These are phyloP conservation scores for Tetheella fluctuosa DNA, from an alignment of 2,888 invertebrate species.

Conservation along the genomic window DNA sequence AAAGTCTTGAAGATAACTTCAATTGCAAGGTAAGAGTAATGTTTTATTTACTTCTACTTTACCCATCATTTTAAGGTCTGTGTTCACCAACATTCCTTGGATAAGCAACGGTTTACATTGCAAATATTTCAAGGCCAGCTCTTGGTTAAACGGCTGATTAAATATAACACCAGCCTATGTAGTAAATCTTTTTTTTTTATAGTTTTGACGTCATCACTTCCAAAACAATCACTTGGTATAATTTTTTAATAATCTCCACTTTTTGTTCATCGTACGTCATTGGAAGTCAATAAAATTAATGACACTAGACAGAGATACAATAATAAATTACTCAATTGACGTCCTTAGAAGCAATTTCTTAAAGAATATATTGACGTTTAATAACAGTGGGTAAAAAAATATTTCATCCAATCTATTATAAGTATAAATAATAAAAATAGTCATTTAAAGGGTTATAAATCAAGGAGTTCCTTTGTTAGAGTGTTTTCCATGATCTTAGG, in stretches of 20 bases:
- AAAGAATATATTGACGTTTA: neutral
- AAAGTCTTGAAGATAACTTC: too few relatives aligned
- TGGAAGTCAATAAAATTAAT: neutral
- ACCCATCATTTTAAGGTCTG: too few relatives aligned
- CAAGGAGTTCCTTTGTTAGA: neutral
- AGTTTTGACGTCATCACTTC: neutral
- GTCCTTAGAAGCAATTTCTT: neutral
- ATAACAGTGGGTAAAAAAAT: neutral
- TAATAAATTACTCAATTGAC: constrained; percentile 1
- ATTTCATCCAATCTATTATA: neutral
- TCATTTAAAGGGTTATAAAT: neutral
- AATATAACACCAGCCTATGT: too few relatives aligned
- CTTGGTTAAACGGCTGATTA: too few relatives aligned
- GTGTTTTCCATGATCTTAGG: neutral
- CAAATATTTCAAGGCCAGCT: too few relatives aligned
- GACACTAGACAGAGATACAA: neutral
- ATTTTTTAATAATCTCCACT: neutral
- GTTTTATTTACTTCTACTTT: too few relatives aligned
- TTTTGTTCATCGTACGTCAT: neutral
- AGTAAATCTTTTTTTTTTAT: too few relatives aligned
- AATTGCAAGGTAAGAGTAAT: too few relatives aligned
- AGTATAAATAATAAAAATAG: neutral
- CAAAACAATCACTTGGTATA: neutral
- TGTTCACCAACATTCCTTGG: too few relatives aligned
- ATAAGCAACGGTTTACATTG: too few relatives aligned